Conservation (phyloP, 2,888 invertebrate species). For the Lepas anatifera region DNA sequence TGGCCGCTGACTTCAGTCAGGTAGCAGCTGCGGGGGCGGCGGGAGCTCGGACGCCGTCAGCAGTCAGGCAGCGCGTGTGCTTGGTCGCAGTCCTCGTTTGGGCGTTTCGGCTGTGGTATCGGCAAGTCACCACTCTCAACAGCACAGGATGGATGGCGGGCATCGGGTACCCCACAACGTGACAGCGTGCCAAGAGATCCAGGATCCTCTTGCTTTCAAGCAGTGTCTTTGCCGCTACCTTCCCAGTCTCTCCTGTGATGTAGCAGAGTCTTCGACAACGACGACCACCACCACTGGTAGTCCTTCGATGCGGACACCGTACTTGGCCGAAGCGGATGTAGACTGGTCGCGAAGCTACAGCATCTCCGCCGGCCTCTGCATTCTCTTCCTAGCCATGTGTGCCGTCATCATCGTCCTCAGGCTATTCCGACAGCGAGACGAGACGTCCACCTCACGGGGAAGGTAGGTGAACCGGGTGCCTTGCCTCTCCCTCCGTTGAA, state of each 20-base stretch:
- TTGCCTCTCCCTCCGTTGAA: too few species aligned
- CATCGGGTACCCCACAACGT: too few species aligned
- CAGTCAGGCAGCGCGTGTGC: not conserved
- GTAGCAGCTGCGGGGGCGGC: too few species aligned
- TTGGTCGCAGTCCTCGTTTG: not conserved
- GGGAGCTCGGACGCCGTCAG: not conserved
- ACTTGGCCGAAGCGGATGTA: not conserved
- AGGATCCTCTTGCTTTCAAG: too few species aligned
- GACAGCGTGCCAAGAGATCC: too few species aligned
- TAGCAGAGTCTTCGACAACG: not conserved
- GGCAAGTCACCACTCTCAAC: too few species aligned
- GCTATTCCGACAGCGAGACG: not conserved
- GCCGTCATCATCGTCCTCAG: not conserved
- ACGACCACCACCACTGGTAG: too few species aligned
- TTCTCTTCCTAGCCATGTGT: not conserved
- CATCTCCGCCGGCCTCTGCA: not conserved
- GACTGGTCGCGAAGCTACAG: not conserved
- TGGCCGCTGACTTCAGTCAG: too few species aligned
- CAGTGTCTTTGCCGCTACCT: not conserved
- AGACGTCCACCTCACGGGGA: not conserved
- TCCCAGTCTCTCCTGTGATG: too few species aligned
- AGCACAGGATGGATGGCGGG: too few species aligned
- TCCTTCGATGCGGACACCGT: too few species aligned
- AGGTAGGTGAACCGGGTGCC: not conserved
- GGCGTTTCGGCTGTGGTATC: not conserved